Percentiles rank a stretch among this genome's conserved stretches.
These are phyloP conservation scores for Ochropleura plecta DNA, from an alignment of 2,888 invertebrate species.

Conservation along the genomic window DNA sequence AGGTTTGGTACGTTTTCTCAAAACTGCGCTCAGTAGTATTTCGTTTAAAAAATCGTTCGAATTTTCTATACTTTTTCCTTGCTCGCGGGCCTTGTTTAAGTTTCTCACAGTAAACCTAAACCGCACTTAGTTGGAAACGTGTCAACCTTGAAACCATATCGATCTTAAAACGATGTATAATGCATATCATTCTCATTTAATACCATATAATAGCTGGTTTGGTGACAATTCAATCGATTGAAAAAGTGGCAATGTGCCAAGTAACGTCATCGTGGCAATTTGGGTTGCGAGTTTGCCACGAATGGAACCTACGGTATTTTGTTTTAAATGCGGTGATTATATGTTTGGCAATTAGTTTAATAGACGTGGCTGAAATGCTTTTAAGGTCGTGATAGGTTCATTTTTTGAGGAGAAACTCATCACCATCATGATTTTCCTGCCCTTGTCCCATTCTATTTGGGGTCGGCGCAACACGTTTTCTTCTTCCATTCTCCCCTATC, in stretches of 20 bases:
- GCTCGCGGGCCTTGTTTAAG: background rate
- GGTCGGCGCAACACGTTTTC: no score
- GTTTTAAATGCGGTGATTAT: constrained; percentile 21
- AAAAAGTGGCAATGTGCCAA: constrained; percentile 70
- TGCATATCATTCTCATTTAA: constrained; percentile 15
- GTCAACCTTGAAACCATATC: constrained; percentile 33
- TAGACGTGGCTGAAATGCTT: background rate
- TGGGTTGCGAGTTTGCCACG: background rate
- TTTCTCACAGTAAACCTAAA: background rate
- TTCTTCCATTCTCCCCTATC: no score
- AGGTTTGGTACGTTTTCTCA: background rate
- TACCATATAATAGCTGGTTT: constrained; percentile 26
- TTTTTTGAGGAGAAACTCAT: background rate
- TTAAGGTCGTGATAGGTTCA: background rate
- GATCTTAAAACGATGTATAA: constrained; percentile 16
- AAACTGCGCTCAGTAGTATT: background rate
- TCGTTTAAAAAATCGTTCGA: background rate
- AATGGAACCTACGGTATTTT: constrained; percentile 12
- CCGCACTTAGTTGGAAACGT: background rate
- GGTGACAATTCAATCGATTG: constrained; percentile 65
- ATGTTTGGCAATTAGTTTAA: constrained; percentile 18
- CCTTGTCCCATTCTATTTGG: no score
- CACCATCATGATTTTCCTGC: no score
- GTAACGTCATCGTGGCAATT: constrained; percentile 58
- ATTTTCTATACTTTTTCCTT: background rate